Base-by-base conservation (phyloP, 2,888 invertebrate species). In the Eremobia ochroleuca region DNA sequence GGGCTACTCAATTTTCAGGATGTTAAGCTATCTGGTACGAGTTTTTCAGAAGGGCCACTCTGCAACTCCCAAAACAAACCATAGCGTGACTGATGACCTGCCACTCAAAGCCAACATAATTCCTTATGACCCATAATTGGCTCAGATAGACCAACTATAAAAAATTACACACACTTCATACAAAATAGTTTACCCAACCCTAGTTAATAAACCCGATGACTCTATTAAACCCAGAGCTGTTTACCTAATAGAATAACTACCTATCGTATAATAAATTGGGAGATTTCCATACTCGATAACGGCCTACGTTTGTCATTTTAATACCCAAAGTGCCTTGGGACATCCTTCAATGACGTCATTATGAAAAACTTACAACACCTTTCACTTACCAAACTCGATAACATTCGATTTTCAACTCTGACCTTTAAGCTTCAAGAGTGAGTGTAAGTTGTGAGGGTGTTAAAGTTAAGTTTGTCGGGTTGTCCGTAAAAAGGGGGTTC, bases 201-300 rank as follows among this genome's bases (percentile, higher is more conserved):
- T 81, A 91, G 91, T 89, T 95, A 94, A 95, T 95, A 94, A 92
- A 91, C 90, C 88, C 91, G 90, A 96, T 94, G 95, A 92, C 96
- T 97, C 94, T 95, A 96, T 96, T 96, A 95, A 94, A 94, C 95
- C 93, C 93, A 92, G 93, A 92, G 94, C 92, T 96, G 96, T 97
- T 96, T 96, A 94, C 95, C 92, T 96, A 97, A 96, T 97, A 96
- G 96, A 95, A 96, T 96, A 96, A 96, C 95, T 94, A 96, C 95
- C 93, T 94, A 94, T 96, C 94, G 92, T 96, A 95, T 96, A 96
- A 96, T 96, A 97, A 96, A 97, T 96, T 96, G 96, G 95, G 91
- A 96, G 96, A 96, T 97, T 96, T 96, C 95, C 96, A 95, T 96
- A 94, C 92, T 93, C 93, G 96, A 97, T 96, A 96, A 93, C 92